These are phyloP conservation scores for Panagrolaimus sp. DNA, from an alignment of 1,140 invertebrate species.

Conservation along the genomic window DNA sequence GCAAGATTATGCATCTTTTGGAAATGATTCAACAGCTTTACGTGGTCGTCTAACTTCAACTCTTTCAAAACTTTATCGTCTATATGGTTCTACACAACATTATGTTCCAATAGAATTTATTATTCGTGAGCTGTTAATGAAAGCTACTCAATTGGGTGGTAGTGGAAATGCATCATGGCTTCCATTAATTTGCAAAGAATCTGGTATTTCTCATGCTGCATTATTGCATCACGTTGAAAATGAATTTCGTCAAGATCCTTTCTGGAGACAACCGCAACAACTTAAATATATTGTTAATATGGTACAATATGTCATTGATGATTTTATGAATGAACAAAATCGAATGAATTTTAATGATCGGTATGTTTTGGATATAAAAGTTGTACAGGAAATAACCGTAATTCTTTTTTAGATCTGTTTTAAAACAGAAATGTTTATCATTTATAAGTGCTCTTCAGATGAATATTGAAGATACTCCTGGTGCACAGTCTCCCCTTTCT, in stretches of 20 bases:
- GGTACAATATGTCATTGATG: slow-evolving; percentile 2
- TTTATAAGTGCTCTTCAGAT: no score
- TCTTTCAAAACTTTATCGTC: neutral
- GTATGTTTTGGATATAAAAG: no score
- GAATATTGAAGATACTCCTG: no score
- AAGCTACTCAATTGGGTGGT: no score
- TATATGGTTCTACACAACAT: neutral
- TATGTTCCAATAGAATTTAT: neutral
- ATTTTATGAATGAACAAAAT: no score
- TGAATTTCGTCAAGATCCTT: neutral
- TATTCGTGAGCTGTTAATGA: neutral
- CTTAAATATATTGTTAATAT: neutral
- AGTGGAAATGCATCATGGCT: neutral
- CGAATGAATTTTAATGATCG: no score
- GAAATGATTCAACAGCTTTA: no score
- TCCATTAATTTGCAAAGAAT: neutral
- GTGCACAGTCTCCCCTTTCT: no score
- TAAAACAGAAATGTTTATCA: no score
- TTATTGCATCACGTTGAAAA: neutral
- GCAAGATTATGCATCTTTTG: slow-evolving; percentile 57
- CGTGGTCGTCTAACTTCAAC: neutral
- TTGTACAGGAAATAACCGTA: no score
- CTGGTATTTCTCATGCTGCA: neutral
- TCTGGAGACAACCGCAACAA: neutral
- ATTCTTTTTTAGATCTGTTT: no score